Evolutionary conservation across 1,140 invertebrate genomes (phyloP).

Genomic region (Hyles euphorbiae): DNA sequence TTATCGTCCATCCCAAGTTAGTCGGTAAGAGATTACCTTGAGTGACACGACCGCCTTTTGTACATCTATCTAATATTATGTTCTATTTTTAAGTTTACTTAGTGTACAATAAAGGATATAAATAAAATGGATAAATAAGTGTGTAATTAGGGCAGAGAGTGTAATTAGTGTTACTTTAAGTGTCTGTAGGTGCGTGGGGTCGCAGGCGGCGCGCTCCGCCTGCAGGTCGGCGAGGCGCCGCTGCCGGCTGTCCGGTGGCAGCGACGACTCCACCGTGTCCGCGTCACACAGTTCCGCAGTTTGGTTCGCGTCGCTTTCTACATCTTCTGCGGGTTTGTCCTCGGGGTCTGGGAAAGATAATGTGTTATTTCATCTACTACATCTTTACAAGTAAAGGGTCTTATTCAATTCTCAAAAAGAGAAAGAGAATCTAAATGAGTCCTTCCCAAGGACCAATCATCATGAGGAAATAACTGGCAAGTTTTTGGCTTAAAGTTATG

Average conservation of each 20-base stretch:
- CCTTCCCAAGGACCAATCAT: too few species aligned
- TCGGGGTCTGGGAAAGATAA: slow-evolving; percentile 31
- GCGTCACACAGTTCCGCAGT: slow-evolving; percentile 76
- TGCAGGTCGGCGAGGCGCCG: slow-evolving; percentile 79
- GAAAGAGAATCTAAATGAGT: too few species aligned
- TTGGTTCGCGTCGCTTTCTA: slow-evolving; percentile 68
- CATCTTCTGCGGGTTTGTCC: slow-evolving; percentile 63
- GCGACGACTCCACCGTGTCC: slow-evolving; percentile 82
- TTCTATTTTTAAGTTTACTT: too few species aligned
- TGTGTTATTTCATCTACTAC: too few species aligned
- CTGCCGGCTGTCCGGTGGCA: slow-evolving; percentile 80
- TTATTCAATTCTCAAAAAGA: too few species aligned
- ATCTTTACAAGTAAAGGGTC: too few species aligned
- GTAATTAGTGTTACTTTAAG: slow-evolving; percentile 72
- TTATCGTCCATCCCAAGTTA: too few species aligned
- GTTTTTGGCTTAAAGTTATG: too few species aligned
- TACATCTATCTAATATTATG: too few species aligned
- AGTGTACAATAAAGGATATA: background rate
- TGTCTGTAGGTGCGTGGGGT: slow-evolving; percentile 86
- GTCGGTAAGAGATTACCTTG: too few species aligned
- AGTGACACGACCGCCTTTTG: too few species aligned
- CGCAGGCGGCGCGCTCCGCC: slow-evolving; percentile 87
- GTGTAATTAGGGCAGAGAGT: background rate
- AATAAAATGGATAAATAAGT: slow-evolving; percentile 6
- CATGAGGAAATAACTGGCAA: too few species aligned